Conservation (phyloP, 2,113 vertebrate genomes). For the Lepus europaeus region DNA sequence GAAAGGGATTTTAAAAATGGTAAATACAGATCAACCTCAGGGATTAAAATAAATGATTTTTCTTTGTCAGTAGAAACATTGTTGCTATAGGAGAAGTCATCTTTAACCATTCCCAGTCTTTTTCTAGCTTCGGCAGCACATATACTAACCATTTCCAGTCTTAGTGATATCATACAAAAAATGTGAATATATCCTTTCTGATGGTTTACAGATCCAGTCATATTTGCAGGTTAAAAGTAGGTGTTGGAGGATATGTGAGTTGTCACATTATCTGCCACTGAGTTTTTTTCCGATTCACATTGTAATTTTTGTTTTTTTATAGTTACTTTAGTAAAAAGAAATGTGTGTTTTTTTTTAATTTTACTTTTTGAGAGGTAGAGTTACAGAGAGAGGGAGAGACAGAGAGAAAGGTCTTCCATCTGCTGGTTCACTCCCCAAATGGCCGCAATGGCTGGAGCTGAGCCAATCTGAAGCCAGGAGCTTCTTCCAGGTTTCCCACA, state of each 20-base stretch:
- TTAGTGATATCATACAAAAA: not conserved
- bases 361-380: too few relatives aligned
- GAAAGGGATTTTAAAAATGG: slow-evolving; percentile 52
- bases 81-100: not conserved
- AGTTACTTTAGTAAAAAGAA: not conserved
- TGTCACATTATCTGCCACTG: not conserved
- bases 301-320: not conserved
- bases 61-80: not conserved
- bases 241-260: not conserved
- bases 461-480: too few relatives aligned
- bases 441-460: too few relatives aligned
- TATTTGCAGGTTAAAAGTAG: not conserved
- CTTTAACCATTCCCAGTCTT: not conserved
- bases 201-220: not conserved
- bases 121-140: too few relatives aligned
- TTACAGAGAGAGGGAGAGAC: too few relatives aligned
- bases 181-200: slow-evolving; percentile 9
- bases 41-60: not conserved
- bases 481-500: too few relatives aligned
- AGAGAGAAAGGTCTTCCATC: too few relatives aligned
- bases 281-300: slow-evolving; percentile 31
- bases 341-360: not conserved
- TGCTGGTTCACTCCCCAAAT: too few relatives aligned
- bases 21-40: slow-evolving; percentile 3
- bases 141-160: not conserved